Evolutionary conservation across 2,797 vertebrate genomes (phyloP).

Genomic region (Gymnocypris eckloni): DNA sequence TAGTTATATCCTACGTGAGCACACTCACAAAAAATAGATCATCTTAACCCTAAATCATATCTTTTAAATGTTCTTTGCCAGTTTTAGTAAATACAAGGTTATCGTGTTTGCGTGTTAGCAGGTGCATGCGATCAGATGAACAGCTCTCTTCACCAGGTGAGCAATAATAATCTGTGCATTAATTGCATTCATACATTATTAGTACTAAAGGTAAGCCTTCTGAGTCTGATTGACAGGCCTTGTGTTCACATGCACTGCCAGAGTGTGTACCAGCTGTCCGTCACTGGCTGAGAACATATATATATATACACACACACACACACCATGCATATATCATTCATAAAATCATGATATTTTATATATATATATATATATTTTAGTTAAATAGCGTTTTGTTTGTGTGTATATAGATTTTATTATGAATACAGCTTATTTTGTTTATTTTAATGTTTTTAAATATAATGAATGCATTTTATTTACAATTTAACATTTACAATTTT

Average conservation of each 20-base stretch:
- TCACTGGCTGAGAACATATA: neutral
- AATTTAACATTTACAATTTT: too few relatives aligned
- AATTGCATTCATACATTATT: neutral
- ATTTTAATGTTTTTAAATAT: too few relatives aligned
- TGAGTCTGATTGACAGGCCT: neutral
- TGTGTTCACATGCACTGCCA: neutral
- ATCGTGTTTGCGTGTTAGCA: neutral
- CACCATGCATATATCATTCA: neutral
- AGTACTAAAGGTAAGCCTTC: neutral
- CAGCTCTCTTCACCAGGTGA: conserved; percentile 20
- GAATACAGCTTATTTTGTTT: too few relatives aligned
- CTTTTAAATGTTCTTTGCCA: neutral
- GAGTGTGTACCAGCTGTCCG: neutral
- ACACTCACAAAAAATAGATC: neutral
- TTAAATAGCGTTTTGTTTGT: neutral
- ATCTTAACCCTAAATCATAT: neutral
- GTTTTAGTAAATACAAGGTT: neutral
- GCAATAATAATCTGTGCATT: neutral
- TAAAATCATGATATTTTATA: neutral
- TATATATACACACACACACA: neutral
- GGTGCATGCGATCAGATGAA: neutral
- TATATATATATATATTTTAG: too few relatives aligned
- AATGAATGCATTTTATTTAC: too few relatives aligned
- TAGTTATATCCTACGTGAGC: too few relatives aligned
- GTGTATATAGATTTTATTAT: too few relatives aligned